These are phyloP conservation scores for Xanthorhoe spadicearia DNA, from an alignment of 2,888 invertebrate species.

Conservation along the genomic window DNA sequence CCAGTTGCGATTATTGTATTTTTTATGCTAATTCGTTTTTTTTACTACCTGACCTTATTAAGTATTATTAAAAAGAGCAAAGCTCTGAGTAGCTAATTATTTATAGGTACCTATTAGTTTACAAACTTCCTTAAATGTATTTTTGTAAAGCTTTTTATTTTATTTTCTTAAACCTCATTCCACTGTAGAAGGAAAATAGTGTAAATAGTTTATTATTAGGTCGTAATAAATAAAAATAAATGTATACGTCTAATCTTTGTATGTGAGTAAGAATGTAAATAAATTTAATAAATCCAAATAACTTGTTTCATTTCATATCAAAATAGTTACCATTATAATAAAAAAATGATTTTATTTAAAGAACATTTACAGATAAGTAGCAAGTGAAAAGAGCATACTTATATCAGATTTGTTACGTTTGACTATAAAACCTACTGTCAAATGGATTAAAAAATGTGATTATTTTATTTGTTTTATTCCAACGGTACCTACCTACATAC, in stretches of 20 bases:
- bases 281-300: constrained; percentile 9
- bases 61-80: background rate
- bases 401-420: no score
- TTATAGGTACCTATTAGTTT: no score
- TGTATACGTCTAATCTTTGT: constrained; percentile 29
- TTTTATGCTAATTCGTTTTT: background rate
- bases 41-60: background rate
- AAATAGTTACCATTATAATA: no score
- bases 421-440: no score
- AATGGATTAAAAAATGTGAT: no score
- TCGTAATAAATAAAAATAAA: constrained; percentile 2
- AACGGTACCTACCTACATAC: no score
- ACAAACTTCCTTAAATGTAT: background rate
- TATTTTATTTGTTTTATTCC: no score
- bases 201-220: background rate
- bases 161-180: background rate
- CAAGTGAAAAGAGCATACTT: no score
- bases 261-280: constrained; percentile 23
- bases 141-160: background rate
- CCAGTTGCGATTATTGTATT: no score
- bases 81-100: background rate
- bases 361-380: no score
- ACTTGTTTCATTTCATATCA: background rate
- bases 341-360: no score
- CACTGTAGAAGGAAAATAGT: background rate